Evolutionary conservation across 2,888 invertebrate genomes (phyloP), one percentile per base, ranked within the genome.

Genomic region (Drosophila colorata): DNA sequence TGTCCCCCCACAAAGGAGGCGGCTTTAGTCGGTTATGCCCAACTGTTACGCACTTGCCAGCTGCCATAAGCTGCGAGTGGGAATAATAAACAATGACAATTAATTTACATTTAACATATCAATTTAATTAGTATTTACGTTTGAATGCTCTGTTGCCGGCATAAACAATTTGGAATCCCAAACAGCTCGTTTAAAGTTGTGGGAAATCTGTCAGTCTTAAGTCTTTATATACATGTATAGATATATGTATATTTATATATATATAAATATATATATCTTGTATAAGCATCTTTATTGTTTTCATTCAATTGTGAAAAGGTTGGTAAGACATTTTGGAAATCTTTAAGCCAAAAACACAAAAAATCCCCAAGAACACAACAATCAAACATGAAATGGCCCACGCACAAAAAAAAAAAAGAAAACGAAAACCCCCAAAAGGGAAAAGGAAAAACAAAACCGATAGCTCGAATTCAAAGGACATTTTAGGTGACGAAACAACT

Each of bases 401-500:
- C 51, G 14, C 18, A 37, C 46, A 41, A 28, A 13, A 13, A 20
- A 58, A 43, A 20, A 28, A 23, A 9, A 14, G 16, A 25, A 25
- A n/a, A n/a, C n/a, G 20, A 20, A 20, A 20, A 9, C 28, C 8
- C 9, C 9, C 8, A 28, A 59, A 28, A 11, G 16, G 28, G 9
- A 23, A 31, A 40, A 7, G 31, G 16, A 25, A 49, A 57, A 44
- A n/a, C 35, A 41, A 60, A 60, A 46, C 14, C 38, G 46, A 77
- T 53, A 43, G 37, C 52, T 48, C 33, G 18, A 44, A 73, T 68
- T 59, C 53, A 53, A 51, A 46, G 58, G 28, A 59, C 41, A 61
- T 64, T 67, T 57, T 57, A 72, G 72, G 68, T 71, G 78, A 65
- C 64, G 59, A 74, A 78, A 66, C 65, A 75, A 74, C 76, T 65